phyloP scores from a whole-genome alignment of 2,888 invertebrate genomes.

The Dolichomitus sp. region DNA sequence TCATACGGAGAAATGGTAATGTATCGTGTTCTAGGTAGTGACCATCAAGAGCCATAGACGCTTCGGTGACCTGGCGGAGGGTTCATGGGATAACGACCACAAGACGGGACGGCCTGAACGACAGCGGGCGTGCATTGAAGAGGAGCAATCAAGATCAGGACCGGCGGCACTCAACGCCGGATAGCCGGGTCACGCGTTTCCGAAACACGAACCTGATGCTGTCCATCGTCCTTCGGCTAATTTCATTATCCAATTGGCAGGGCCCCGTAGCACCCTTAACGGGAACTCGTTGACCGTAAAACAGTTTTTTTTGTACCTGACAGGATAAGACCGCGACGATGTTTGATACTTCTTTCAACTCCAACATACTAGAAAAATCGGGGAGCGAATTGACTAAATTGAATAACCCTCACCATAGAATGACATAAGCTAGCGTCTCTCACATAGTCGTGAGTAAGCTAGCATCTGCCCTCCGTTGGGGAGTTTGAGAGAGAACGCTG shows the following conservation, averaged over 20 bases:
- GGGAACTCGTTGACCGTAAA: slow-evolving; percentile 43
- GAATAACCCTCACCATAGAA: not conserved
- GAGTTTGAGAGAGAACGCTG: slow-evolving; percentile 11
- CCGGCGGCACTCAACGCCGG: slow-evolving; percentile 37
- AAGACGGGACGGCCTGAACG: slow-evolving; percentile 28
- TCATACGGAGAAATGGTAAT: slow-evolving; percentile 7
- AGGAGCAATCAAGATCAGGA: slow-evolving; percentile 76
- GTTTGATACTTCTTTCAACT: not conserved
- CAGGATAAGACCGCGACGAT: not conserved
- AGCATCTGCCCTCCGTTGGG: not conserved
- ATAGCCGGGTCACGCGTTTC: slow-evolving; percentile 19
- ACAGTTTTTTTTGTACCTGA: slow-evolving; percentile 17
- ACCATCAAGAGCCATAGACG: slow-evolving; percentile 13
- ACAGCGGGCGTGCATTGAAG: slow-evolving; percentile 64
- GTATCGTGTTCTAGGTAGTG: not conserved
- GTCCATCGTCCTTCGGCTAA: slow-evolving; percentile 43
- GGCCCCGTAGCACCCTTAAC: slow-evolving; percentile 21
- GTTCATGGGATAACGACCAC: slow-evolving; percentile 46
- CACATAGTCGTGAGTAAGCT: not conserved
- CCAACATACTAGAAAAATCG: not conserved
- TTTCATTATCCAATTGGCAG: slow-evolving; percentile 60
- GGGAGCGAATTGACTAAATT: not conserved
- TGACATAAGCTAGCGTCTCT: not conserved
- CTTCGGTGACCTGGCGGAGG: slow-evolving; percentile 29
- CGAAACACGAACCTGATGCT: slow-evolving; percentile 44